Evolutionary conservation across 2,888 invertebrate genomes (phyloP).

Genomic region (Diogma glabrata): DNA sequence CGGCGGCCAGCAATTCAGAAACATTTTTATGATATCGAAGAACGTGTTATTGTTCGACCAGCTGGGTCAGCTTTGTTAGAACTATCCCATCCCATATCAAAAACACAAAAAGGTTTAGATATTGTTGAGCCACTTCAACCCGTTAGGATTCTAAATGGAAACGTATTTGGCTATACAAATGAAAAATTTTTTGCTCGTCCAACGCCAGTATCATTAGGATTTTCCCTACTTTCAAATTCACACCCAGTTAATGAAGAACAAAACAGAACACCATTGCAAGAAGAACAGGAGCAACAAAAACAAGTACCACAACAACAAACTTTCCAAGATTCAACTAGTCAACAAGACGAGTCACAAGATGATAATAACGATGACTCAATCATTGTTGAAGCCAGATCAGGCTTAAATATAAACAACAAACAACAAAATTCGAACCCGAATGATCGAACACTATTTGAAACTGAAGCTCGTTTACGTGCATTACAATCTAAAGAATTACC

Average conservation of each 20-base stretch:
- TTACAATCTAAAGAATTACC: background rate
- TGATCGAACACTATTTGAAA: too few species aligned
- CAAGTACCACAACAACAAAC: slow-evolving; percentile 28
- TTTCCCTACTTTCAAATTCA: background rate
- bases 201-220: slow-evolving; percentile 12
- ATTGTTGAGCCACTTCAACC: slow-evolving; percentile 22
- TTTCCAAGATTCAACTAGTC: background rate
- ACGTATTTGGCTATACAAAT: background rate
- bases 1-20: slow-evolving; percentile 50
- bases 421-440: slow-evolving; percentile 12
- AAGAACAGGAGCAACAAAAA: slow-evolving; percentile 14
- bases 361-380: background rate
- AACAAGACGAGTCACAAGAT: background rate
- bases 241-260: background rate
- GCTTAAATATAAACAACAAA: slow-evolving; percentile 13
- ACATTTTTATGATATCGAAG: slow-evolving; percentile 51
- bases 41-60: slow-evolving; percentile 45
- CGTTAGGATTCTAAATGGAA: slow-evolving; percentile 2
- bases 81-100: slow-evolving; percentile 45
- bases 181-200: slow-evolving; percentile 10
- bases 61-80: slow-evolving; percentile 49
- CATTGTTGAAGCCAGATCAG: background rate
- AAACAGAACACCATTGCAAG: slow-evolving; percentile 6
- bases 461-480: background rate
- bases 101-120: slow-evolving; percentile 38